Evolutionary conservation across 2,113 vertebrate genomes (phyloP).

Genomic region (Pterocles gutturalis): DNA sequence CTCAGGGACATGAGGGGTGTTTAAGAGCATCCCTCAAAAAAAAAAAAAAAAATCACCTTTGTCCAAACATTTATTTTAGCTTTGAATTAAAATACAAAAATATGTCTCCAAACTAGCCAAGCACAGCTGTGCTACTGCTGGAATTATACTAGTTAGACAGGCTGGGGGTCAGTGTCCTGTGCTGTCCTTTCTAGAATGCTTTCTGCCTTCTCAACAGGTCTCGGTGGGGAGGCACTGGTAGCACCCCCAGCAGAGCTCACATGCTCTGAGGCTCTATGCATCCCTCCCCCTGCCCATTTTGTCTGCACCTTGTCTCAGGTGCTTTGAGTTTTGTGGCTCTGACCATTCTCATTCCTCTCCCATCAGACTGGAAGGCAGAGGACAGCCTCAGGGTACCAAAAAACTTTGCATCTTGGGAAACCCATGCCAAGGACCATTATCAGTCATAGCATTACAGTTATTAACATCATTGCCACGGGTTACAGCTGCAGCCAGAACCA

Average conservation of each 20-base stretch:
- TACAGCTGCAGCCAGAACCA: background rate
- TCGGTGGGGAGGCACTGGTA: background rate
- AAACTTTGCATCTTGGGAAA: background rate
- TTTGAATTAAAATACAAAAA: background rate
- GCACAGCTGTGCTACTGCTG: background rate
- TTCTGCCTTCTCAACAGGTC: background rate
- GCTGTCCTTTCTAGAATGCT: background rate
- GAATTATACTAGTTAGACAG: background rate
- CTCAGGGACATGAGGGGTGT: background rate
- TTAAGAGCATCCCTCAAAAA: background rate
- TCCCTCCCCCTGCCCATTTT: background rate
- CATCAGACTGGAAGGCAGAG: background rate
- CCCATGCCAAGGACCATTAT: background rate
- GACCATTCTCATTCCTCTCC: background rate
- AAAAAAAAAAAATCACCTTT: background rate
- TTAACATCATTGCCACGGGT: rapidly evolving
- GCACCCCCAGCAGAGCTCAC: background rate
- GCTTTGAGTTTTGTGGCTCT: background rate
- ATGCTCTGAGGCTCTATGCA: background rate
- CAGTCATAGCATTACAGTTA: background rate
- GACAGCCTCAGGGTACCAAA: background rate
- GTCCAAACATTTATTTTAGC: background rate
- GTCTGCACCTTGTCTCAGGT: background rate
- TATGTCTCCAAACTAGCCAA: background rate
- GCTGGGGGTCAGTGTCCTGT: background rate